Conservation (phyloP, 2,797 vertebrate species). For the Hydrophis major region DNA sequence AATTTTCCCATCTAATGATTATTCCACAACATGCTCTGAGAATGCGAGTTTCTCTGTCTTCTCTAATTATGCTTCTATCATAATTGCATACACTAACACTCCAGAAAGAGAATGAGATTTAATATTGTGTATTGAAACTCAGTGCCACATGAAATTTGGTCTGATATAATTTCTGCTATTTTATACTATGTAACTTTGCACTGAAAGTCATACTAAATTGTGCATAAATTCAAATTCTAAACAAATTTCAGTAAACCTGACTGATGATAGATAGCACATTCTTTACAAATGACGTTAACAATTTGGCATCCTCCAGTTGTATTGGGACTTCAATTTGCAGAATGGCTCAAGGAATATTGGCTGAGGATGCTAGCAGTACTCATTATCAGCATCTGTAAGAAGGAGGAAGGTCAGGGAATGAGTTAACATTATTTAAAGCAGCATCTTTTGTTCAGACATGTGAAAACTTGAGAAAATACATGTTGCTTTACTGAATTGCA, state of each 20-base stretch:
- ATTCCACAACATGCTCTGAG: conserved; percentile 24
- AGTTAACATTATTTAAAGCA: neutral
- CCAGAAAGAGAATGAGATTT: conserved; percentile 32
- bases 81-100: conserved; percentile 10
- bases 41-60: conserved; percentile 14
- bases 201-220: neutral
- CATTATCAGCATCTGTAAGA: neutral
- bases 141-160: neutral
- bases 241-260: neutral
- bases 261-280: neutral
- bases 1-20: conserved; percentile 25
- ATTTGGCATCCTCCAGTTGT: neutral
- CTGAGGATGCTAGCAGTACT: neutral
- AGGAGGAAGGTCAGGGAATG: neutral
- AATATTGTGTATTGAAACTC: conserved; percentile 15
- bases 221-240: neutral
- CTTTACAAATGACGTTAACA: neutral
- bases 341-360: neutral
- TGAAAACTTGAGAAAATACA: neutral
- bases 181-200: rapidly evolving
- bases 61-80: conserved; percentile 5
- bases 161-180: neutral
- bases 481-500: neutral
- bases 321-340: neutral
- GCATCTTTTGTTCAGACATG: neutral